These are phyloP conservation scores for Oxycera nigricornis DNA, from an alignment of 2,888 invertebrate species.

Conservation along the genomic window DNA sequence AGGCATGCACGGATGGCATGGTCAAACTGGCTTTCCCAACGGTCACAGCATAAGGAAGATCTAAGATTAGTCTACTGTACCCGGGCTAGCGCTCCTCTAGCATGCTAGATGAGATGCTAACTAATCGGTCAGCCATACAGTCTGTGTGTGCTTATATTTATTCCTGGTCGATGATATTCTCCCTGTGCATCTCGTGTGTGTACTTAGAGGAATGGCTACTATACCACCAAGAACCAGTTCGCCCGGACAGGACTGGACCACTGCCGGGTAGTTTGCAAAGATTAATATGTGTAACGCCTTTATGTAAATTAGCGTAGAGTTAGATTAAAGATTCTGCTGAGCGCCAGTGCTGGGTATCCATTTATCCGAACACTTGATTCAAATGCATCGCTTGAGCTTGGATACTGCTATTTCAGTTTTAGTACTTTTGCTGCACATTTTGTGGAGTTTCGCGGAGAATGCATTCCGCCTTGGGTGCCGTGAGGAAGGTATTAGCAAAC, in stretches of 20 bases:
- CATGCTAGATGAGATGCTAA: constrained; percentile 32
- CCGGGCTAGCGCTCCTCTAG: constrained; percentile 15
- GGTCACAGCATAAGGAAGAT: constrained; percentile 25
- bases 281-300: constrained; percentile 37
- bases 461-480: neutral
- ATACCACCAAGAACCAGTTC: constrained; percentile 13
- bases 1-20: neutral
- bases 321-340: constrained; percentile 6
- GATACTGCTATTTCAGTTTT: constrained; percentile 4
- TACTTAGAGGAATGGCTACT: neutral
- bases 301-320: constrained; percentile 28
- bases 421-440: constrained; percentile 3
- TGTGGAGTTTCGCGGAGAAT: neutral
- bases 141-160: constrained; percentile 21
- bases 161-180: neutral
- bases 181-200: neutral
- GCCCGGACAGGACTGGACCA: neutral
- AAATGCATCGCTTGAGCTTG: neutral
- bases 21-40: constrained; percentile 27
- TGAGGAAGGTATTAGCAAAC: neutral
- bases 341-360: neutral
- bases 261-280: neutral
- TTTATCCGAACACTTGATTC: neutral
- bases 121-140: constrained; percentile 22
- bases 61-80: constrained; percentile 32